phyloP scores from a whole-genome alignment of 2,797 vertebrate species.

The Manis pentadactyla region DNA sequence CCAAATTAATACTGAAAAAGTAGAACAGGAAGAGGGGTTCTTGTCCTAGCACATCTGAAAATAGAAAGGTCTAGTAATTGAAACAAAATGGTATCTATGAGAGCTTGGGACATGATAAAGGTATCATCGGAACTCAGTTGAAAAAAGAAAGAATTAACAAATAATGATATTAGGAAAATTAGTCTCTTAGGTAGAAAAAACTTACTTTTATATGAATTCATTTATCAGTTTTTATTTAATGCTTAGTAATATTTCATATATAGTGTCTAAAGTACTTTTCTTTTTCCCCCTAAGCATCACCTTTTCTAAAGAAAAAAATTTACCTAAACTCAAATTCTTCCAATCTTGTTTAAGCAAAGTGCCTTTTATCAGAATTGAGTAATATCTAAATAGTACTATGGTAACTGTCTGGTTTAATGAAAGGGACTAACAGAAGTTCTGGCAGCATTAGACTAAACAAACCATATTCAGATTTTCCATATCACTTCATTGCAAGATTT shows the following conservation, averaged over 20 bases:
- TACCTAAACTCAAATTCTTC: not conserved
- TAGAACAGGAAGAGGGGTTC: not conserved
- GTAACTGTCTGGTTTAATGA: not conserved
- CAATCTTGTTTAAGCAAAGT: not conserved
- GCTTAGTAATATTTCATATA: not conserved
- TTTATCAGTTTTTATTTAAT: not conserved
- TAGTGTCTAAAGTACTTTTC: not conserved
- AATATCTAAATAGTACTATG: not conserved
- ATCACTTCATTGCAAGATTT: not conserved
- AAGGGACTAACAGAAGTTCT: not conserved
- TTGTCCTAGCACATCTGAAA: not conserved
- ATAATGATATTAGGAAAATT: not conserved
- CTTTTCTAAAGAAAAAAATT: constrained; percentile 23
- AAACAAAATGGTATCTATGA: not conserved
- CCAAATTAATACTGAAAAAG: not conserved
- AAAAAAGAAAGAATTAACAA: not conserved
- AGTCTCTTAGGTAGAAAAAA: not conserved
- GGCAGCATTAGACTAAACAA: not conserved
- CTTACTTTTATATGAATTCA: not conserved
- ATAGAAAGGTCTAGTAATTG: not conserved
- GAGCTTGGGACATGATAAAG: not conserved
- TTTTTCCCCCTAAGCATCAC: not conserved
- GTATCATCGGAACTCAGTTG: not conserved
- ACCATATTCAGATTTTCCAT: not conserved
- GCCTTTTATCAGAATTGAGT: not conserved